A percentile compares a stretch with the other conserved stretches of the same genome.
These are phyloP conservation scores for Agonopterix subpropinquella DNA, from an alignment of 2,888 invertebrate genomes.

Conservation along the genomic window DNA sequence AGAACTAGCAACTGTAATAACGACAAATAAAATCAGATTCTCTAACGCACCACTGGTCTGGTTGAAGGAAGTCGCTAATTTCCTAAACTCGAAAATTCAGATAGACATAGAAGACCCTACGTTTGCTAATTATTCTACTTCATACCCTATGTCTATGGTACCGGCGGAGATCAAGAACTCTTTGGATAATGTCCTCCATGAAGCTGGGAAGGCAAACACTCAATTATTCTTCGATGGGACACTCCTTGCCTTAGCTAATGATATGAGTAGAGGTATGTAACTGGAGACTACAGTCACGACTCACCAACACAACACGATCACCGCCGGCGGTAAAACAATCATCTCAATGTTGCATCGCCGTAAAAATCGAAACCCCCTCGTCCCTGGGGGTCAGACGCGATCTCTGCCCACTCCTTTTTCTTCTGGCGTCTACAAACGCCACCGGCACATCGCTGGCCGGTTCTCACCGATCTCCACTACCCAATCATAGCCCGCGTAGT, in stretches of 20 bases:
- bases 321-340: too few relatives aligned
- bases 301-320: too few relatives aligned
- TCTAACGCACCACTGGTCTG: conserved; percentile 81
- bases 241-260: conserved; percentile 81
- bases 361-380: too few relatives aligned
- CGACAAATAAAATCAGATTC: conserved; percentile 78
- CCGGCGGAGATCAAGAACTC: conserved; percentile 57
- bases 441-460: too few relatives aligned
- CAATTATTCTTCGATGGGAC: conserved; percentile 83
- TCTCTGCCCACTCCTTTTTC: too few relatives aligned
- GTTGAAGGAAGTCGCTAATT: conserved; percentile 81
- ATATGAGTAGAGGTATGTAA: conserved; percentile 79
- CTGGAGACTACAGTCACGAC: too few relatives aligned
- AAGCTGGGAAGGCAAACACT: conserved; percentile 77
- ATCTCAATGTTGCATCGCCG: too few relatives aligned
- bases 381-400: too few relatives aligned
- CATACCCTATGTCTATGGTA: conserved; percentile 74
- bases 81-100: conserved; percentile 77
- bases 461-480: too few relatives aligned
- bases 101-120: conserved; percentile 79
- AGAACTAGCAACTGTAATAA: conserved; percentile 66
- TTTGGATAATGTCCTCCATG: conserved; percentile 69
- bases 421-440: too few relatives aligned
- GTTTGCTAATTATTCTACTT: conserved; percentile 70
- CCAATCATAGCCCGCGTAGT: too few relatives aligned